Evolutionary conservation across 2,113 vertebrate genomes (phyloP), one percentile per base, ranked within the genome.

Genomic region (Addax nasomaculatus): DNA sequence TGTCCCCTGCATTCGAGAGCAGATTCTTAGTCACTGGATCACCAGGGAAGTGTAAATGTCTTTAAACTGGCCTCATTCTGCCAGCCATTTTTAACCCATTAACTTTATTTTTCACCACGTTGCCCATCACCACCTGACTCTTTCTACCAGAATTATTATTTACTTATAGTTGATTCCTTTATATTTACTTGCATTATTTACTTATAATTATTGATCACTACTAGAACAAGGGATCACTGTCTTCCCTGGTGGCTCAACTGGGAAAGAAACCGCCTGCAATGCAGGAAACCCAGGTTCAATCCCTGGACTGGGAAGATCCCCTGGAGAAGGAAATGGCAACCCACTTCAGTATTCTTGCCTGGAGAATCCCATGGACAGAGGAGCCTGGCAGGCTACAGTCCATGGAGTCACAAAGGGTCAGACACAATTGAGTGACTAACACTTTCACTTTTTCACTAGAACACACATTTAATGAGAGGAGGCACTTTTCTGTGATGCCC

Each of bases 391-490:
- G n/a, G 19, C 67, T 70, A 39, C 10, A 70, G n/a, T 39, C n/a
- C n/a, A 3, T 23, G 67, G n/a, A 2, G 10, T 23, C 67, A 39
- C n/a, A 70, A 36, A 70, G n/a, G 21, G 5, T 12, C 0, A 0
- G n/a, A 70, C 67, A 70, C 5, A 1, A 23, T 0, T 70, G 67
- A 70, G n/a, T 70, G 67, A 70, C n/a, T 11, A 12, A 39, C 67
- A 70, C 9, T 70, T 36, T 36, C 19, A 12, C n/a, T 70, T 70
- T 36, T 23, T 70, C 67, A 39, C 19, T 39, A 62, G 76, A 89
- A 27, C 12, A 16, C n/a, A 95, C 81, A 55, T 51, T 93, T 95
- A 76, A 23, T 29, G 49, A 96, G 30, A 83, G 17, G 3, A 55
- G n/a, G 7, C 14, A 53, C 16, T 88, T 92, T 53, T 60, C 29